Base-by-base conservation (phyloP, 2,113 vertebrate genomes). In the Chrysochloris asiatica region DNA sequence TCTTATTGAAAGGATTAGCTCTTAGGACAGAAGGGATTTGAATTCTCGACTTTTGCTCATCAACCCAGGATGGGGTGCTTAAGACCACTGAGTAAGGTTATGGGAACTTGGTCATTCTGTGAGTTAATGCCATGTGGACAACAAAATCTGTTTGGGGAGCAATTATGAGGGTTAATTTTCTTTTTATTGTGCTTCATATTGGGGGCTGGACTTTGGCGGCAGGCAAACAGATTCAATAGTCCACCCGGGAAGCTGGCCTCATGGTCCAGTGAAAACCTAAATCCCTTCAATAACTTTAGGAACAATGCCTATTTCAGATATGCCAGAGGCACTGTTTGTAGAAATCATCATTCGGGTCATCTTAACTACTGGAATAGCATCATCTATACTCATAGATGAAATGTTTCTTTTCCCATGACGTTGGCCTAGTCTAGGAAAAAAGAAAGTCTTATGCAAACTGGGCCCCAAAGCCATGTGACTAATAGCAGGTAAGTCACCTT, bases 1-100 rank as follows among this genome's bases (percentile, higher is more conserved):
- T 21, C 8, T 95, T 86, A 96, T 54, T 95, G 73, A 90, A 95
- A 93, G 36, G 67, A 90, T 88, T 94, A 93, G 10, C 16, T 5
- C 56, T 92, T 89, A 76, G n/a, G 73, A 94, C 11, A 52, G 86
- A 92, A 43, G 84, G 4, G 12, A 86, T 96, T 97, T 86, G 86
- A 36, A 14, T 89, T 65, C 26, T 41, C 94, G 24, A 75, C 17
- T 59, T 78, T 52, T 89, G 59, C n/a, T 94, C 33, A 2, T 96
- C 72, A 88, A 33, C 78, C 73, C 41, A 36, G 5, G 90, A 83
- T 10, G 54, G 8, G 52, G 77, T 90, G 30, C 94, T 95, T 72
- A 78, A 54, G 47, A 94, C 3, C 5, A 88, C 24, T 88, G 36
- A 5, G 59, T 88, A 95, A 94, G 86, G 0, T 82, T 52, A n/a